These are phyloP conservation scores for Tangara arthus DNA, from an alignment of 2,797 vertebrate species.

Conservation along the genomic window DNA sequence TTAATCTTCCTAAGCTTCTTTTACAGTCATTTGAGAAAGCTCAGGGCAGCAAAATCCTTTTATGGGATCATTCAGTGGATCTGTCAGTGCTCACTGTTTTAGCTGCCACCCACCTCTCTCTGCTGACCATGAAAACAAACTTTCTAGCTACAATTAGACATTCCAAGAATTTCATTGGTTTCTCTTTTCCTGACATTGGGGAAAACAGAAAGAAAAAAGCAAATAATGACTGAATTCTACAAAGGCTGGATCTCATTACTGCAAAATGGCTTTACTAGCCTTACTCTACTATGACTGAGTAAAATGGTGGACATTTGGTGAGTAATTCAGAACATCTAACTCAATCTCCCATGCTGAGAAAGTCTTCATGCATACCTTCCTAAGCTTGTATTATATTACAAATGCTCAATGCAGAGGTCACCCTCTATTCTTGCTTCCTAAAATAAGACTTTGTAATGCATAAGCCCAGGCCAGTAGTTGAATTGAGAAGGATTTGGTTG, in stretches of 20 bases:
- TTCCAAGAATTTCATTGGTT: background rate
- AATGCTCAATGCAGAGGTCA: background rate
- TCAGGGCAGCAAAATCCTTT: background rate
- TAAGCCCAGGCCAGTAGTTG: background rate
- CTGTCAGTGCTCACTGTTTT: background rate
- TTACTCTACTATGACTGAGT: background rate
- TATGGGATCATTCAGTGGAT: background rate
- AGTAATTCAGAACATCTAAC: background rate
- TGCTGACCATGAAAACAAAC: background rate
- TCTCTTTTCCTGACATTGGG: background rate
- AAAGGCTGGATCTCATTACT: background rate
- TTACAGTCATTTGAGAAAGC: background rate
- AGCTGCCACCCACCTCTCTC: background rate
- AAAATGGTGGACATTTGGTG: background rate
- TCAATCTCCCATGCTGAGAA: background rate
- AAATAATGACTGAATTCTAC: background rate
- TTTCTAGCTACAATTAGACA: background rate
- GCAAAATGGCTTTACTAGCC: background rate
- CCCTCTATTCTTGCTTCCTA: background rate
- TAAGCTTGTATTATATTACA: background rate
- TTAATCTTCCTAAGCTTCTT: background rate
- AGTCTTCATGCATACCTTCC: background rate
- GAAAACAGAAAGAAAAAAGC: background rate
- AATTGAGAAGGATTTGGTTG: background rate
- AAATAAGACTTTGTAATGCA: background rate